These are phyloP conservation scores for Nettapus auritus DNA, from an alignment of 2,113 vertebrate genomes.

Conservation along the genomic window DNA sequence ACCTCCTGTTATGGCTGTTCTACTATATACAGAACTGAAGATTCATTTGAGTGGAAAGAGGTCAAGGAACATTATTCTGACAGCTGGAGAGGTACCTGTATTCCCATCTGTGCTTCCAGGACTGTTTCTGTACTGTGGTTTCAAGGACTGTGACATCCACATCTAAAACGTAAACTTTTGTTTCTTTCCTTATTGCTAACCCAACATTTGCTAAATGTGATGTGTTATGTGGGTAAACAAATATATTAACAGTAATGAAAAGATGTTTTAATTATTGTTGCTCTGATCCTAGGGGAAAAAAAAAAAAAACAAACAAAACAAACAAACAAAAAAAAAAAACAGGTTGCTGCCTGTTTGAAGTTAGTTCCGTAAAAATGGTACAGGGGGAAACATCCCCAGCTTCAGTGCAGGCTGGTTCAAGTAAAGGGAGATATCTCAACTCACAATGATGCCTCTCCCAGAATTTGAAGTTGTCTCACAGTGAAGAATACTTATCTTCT, in stretches of 20 bases:
- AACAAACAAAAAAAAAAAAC: background rate
- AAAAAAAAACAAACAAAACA: no score
- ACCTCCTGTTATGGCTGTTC: background rate
- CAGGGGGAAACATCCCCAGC: background rate
- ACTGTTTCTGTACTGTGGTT: background rate
- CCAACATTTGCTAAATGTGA: background rate
- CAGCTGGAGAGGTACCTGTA: conserved; percentile 28
- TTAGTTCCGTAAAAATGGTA: background rate
- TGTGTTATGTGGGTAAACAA: background rate
- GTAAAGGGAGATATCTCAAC: background rate
- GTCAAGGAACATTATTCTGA: conserved; percentile 25
- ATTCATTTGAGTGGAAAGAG: conserved; percentile 34
- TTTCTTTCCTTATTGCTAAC: background rate
- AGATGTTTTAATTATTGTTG: background rate
- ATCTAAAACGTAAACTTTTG: background rate
- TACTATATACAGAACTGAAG: background rate
- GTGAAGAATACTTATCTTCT: background rate
- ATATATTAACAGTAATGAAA: background rate
- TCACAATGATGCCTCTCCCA: background rate
- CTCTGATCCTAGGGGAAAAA: background rate
- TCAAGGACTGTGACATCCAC: background rate
- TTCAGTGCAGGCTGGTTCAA: background rate
- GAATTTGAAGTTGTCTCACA: background rate
- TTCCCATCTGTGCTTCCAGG: conserved; percentile 17
- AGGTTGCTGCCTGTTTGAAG: background rate